phyloP scores from a whole-genome alignment of 2,797 vertebrate species.

The Halcyon badia region DNA sequence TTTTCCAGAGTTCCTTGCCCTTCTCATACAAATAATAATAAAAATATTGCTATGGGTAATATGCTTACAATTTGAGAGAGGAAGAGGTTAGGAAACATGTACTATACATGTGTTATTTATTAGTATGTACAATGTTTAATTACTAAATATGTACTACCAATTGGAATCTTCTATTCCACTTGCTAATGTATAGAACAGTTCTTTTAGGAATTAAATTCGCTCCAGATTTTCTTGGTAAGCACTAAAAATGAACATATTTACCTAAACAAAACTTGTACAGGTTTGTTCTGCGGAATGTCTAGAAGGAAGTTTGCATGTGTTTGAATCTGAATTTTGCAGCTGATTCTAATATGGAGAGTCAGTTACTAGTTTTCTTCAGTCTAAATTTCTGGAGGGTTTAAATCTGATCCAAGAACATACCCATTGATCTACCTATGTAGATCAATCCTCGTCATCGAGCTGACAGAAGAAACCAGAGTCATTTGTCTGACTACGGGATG shows the following conservation, averaged over 20 bases:
- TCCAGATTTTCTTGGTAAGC: not conserved
- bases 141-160: not conserved
- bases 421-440: not conserved
- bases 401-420: not conserved
- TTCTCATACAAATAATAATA: not conserved
- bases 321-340: not conserved
- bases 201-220: too few relatives aligned
- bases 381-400: not conserved
- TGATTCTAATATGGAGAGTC: not conserved
- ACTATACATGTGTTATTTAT: too few relatives aligned
- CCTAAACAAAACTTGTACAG: not conserved
- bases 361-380: not conserved
- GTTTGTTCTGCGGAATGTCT: not conserved
- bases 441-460: not conserved
- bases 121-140: not conserved
- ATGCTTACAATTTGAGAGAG: not conserved
- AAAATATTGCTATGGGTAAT: not conserved
- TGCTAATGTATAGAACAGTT: not conserved
- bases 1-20: not conserved
- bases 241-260: not conserved
- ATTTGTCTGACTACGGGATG: not conserved
- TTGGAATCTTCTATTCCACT: not conserved
- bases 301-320: not conserved
- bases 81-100: not conserved
- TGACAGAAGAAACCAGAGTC: not conserved